Percentiles rank a stretch among this genome's conserved stretches.
Conservation (phyloP, 2,113 vertebrate genomes). For the Ellobius talpinus region DNA sequence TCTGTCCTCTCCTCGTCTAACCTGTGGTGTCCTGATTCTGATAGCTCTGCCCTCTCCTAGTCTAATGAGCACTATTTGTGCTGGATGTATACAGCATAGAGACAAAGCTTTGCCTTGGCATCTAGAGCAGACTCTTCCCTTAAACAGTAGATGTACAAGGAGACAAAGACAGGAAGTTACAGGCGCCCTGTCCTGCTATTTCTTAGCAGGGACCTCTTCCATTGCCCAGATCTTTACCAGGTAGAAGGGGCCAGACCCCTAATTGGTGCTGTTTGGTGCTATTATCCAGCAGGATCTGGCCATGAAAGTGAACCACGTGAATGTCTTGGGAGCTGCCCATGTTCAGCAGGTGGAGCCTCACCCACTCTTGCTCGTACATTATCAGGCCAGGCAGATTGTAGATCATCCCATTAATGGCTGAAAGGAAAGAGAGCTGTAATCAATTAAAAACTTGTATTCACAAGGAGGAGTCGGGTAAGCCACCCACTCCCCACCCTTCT, state of each 20-base stretch:
- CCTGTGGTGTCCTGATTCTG: too few species aligned
- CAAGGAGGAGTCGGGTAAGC: not conserved
- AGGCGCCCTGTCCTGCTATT: not conserved
- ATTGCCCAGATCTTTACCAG: constrained; percentile 86
- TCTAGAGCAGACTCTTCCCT: not conserved
- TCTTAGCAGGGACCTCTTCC: not conserved
- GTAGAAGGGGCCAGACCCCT: constrained; percentile 92
- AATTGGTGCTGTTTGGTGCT: constrained; percentile 89
- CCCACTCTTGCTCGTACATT: constrained; percentile 93
- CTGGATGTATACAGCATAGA: not conserved
- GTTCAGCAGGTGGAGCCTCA: constrained; percentile 94
- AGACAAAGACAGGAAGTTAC: not conserved
- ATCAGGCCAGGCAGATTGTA: constrained; percentile 93
- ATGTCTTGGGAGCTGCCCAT: constrained; percentile 93
- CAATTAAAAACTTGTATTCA: not conserved
- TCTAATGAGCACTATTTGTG: too few species aligned
- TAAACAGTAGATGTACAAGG: not conserved
- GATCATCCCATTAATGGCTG: constrained; percentile 96
- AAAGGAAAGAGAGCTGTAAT: constrained; percentile 58
- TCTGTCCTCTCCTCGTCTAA: too few species aligned
- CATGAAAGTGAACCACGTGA: constrained; percentile 95
- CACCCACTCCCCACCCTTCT: not conserved
- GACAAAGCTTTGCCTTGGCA: not conserved
- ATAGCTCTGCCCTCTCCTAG: too few species aligned
- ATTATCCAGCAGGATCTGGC: constrained; percentile 94